phyloP scores from a whole-genome alignment of 37 sponge, comb jelly and placozoan species.

The Ephydatia muelleri region DNA sequence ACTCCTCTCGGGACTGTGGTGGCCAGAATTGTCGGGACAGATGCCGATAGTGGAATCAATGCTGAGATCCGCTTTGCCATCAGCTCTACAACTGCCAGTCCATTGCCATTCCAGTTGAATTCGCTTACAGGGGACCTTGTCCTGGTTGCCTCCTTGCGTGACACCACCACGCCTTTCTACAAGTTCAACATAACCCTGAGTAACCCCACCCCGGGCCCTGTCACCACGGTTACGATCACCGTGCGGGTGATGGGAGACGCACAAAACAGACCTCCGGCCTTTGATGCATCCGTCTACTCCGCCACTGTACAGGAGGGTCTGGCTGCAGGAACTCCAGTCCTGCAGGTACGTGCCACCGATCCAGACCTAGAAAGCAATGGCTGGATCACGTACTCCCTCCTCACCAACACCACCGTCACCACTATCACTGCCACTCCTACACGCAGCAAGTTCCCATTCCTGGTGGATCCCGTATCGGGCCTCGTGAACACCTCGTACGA shows the following conservation, averaged over 20 bases:
- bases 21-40: conserved; percentile 12
- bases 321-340: conserved; percentile 5
- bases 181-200: conserved; percentile 30
- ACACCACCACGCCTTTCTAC: conserved; percentile 56
- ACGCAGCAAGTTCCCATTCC: conserved; percentile 1
- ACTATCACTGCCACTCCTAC: too few relatives aligned
- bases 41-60: conserved; percentile 53
- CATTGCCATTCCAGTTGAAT: conserved; percentile 48
- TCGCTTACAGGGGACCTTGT: conserved; percentile 31
- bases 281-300: background rate
- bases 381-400: conserved; percentile 6
- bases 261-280: background rate
- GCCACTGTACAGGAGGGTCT: background rate
- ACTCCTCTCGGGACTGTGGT: conserved; percentile 11
- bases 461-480: conserved; percentile 8
- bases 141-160: conserved; percentile 35
- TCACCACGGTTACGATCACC: conserved; percentile 5
- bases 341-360: conserved; percentile 21
- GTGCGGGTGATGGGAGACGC: background rate
- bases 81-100: background rate
- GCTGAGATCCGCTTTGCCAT: conserved; percentile 34
- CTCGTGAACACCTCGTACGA: background rate
- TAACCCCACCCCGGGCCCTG: conserved; percentile 51
- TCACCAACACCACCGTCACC: background rate
- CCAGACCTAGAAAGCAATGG: conserved; percentile 28